Evolutionary conservation across 2,797 vertebrate genomes (phyloP), one percentile per base, ranked within the genome.

Genomic region (Triplophysa bombifrons): DNA sequence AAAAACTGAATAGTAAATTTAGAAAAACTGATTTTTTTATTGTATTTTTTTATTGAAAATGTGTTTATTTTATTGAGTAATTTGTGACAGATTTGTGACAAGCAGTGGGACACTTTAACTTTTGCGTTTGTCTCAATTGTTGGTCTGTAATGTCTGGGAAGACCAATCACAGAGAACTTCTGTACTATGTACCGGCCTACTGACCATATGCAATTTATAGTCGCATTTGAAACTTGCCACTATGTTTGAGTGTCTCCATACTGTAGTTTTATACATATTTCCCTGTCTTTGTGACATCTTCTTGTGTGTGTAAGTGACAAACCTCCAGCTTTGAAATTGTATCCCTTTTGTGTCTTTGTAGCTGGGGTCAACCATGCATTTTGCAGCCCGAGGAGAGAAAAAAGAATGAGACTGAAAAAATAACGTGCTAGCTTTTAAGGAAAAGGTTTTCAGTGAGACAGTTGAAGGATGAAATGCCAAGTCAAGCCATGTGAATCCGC

Each of bases 391-490:
- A 66, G 60, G 53, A 69, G 27, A 63, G 46, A 77, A 77, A 76
- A 79, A 22, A 67, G 41, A 76, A 69, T 38, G 75, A 63, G 65
- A 60, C 48, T 71, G 86, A 76, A 83, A 69, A 77, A 41, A 69
- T 22, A 58, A 68, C 46, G 50, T 51, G 80, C 78, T 66, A 76
- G 83, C 84, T 88, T 89, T 87, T 86, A 82, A 76, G 81, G 78
- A 85, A 83, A 84, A 84, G 85, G 85, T 85, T 86, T 87, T 85
- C 76, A 80, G 77, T 82, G 80, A 86, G 87, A 90, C 89, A 89
- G 89, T 88, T 91, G 88, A 91, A 90, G 86, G 88, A 91, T 85
- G 87, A 91, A 91, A 92, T 90, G 88, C 82, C 88, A 91, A 87
- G 89, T 87, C 84, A 85, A 91, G 86, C 89, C 90, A 85, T 82